Conservation (phyloP, 2,797 vertebrate genomes). For the Lerista edwardsae region DNA sequence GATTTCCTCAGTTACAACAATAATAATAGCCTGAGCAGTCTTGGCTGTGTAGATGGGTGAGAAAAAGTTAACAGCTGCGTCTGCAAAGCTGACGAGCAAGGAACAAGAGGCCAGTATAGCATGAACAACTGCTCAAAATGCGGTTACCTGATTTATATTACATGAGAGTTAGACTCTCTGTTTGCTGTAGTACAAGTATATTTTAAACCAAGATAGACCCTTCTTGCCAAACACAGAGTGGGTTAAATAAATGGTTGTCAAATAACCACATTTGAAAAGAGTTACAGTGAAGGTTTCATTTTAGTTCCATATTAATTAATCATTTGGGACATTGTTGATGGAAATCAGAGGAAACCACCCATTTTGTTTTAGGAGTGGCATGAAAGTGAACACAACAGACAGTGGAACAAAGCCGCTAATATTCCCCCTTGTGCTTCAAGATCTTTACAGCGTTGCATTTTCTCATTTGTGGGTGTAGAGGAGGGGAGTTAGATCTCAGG, state of each 20-base stretch:
- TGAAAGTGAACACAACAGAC: background rate
- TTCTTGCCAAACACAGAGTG: constrained; percentile 33
- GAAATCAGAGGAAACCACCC: constrained; percentile 16
- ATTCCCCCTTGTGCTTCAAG: background rate
- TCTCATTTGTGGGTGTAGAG: background rate
- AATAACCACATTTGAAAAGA: background rate
- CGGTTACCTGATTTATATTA: constrained; percentile 62
- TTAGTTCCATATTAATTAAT: constrained; percentile 8
- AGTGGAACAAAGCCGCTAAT: background rate
- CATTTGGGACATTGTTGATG: background rate
- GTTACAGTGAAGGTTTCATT: background rate
- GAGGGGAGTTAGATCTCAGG: background rate
- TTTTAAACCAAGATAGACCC: constrained; percentile 37
- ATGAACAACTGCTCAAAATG: constrained; percentile 69
- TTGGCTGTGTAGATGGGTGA: constrained; percentile 72
- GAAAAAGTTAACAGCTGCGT: constrained; percentile 73
- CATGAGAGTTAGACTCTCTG: constrained; percentile 49
- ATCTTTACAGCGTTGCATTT: background rate
- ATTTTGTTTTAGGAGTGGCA: background rate
- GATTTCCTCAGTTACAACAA: constrained; percentile 54
- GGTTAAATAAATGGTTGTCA: constrained; percentile 34
- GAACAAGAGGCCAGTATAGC: constrained; percentile 61
- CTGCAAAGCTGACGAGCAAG: constrained; percentile 43
- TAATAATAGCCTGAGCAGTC: constrained; percentile 24
- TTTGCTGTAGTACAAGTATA: constrained; percentile 34